Base-by-base conservation (phyloP, 2,888 invertebrate species). In the Himalopsyche kuldschensis region DNA sequence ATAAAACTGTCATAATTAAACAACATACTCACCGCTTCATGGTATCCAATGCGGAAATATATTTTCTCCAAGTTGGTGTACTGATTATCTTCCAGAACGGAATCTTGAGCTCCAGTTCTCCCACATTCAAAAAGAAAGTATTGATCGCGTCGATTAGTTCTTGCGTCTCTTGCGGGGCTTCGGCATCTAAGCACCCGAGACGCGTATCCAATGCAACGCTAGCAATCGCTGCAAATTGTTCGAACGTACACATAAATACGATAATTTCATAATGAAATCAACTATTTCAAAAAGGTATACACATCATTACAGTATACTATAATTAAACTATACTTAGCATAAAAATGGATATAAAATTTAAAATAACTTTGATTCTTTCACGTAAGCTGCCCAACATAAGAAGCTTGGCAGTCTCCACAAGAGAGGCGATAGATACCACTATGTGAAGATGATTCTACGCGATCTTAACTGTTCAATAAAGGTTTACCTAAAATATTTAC, bases 21-120 rank as follows among this genome's bases (percentile, higher is more conserved):
- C 8, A 10, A 41, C n/a, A 41, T n/a, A 41, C 75, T 87, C 89
- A 95, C 95, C 93, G 93, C 85, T 93, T 92, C 87, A 95, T 95
- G 5, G 93, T 94, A 87, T 95, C 95, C 85, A 95, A 90, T 0
- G 95, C 94, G 1, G 91, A 90, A 0, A 95, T 93, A 87, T 94
- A 95, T 89, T 90, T 89, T 75, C 89, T 91, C 89, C 94, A 95
- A 87, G 93, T 93, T 0, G 93, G 90, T 0, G 95, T 94, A 5
- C 91, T 93, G 87, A 94, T 93, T 3, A 94, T 87, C 87, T 93
- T 91, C 95, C 95, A 95, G 90, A 94, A 93, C 0, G 95, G 95
- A 5, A 94, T 92, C 84, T 93, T 91, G 17, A 95, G 89, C 87
- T 95, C 95, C 82, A 95, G 88, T 78, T 94, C 90, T 0, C 94